These are phyloP conservation scores for Ambastaia sidthimunki DNA, from an alignment of 2,797 vertebrate species.

Conservation along the genomic window DNA sequence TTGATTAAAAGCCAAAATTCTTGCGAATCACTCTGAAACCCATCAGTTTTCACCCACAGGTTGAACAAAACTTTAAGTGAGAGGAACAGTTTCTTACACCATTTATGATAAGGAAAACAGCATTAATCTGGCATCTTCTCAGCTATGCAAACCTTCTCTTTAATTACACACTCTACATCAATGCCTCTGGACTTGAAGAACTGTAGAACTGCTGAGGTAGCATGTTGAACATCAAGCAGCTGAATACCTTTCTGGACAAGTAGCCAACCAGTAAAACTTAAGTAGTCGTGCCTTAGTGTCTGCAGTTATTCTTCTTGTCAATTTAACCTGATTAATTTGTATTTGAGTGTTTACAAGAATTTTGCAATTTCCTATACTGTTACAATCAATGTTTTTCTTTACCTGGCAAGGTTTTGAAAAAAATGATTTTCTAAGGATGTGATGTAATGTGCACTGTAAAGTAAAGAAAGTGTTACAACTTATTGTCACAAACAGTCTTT, in stretches of 20 bases:
- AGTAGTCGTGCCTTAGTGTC: neutral
- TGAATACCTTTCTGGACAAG: no score
- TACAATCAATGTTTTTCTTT: neutral
- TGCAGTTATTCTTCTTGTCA: neutral
- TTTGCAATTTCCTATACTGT: neutral
- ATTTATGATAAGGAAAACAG: neutral
- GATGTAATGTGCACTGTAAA: conserved; percentile 14
- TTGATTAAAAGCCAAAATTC: neutral
- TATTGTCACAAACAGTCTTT: neutral
- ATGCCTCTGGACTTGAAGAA: no score
- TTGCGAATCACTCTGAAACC: neutral
- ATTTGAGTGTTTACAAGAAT: conserved; percentile 21
- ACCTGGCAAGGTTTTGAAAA: conserved; percentile 1
- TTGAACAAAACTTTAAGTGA: neutral
- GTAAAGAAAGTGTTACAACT: conserved; percentile 24
- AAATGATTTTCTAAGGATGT: neutral
- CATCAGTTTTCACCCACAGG: no score
- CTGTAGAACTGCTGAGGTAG: neutral
- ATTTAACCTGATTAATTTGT: neutral
- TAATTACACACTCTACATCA: neutral
- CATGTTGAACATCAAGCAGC: neutral
- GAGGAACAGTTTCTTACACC: no score
- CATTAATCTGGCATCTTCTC: neutral
- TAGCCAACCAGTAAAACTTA: neutral
- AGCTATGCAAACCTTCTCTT: neutral